phyloP scores from a whole-genome alignment of 2,113 vertebrate species.

The Epinephelus lanceolatus region DNA sequence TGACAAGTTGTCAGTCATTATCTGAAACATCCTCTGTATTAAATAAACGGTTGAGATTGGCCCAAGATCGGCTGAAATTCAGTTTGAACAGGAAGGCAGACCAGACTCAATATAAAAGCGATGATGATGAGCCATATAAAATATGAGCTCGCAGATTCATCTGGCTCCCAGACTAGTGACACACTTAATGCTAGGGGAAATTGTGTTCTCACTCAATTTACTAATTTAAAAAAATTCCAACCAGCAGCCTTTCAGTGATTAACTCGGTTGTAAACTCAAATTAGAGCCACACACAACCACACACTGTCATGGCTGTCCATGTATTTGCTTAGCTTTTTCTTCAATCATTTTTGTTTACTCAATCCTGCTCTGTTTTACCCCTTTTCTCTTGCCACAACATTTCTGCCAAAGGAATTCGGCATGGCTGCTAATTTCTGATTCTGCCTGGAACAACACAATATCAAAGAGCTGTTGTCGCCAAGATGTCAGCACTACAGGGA shows the following conservation, averaged over 20 bases:
- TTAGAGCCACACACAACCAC: background rate
- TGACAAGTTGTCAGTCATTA: too few species aligned
- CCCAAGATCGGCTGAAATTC: too few species aligned
- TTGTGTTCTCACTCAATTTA: background rate
- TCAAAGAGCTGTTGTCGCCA: conserved; percentile 62
- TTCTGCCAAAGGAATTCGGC: conserved; percentile 64
- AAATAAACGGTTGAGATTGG: too few species aligned
- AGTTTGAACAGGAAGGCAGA: too few species aligned
- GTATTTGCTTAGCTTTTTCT: conserved; percentile 52
- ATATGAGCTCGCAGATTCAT: too few species aligned
- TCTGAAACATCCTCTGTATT: too few species aligned
- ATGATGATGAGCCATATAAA: too few species aligned
- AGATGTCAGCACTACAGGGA: conserved; percentile 51
- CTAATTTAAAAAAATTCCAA: background rate
- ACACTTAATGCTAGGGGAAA: background rate
- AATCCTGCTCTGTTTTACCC: conserved; percentile 13
- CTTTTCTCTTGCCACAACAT: conserved; percentile 42
- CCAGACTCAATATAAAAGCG: too few species aligned
- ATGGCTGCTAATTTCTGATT: conserved; percentile 74
- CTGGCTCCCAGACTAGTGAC: too few species aligned
- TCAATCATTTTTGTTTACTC: conserved; percentile 23
- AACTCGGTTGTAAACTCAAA: background rate
- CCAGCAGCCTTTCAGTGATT: background rate
- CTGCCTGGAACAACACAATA: conserved; percentile 56
- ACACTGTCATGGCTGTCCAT: conserved; percentile 14